Conservation (phyloP, 2,797 vertebrate species). For the Orientallactaga sibirica region DNA sequence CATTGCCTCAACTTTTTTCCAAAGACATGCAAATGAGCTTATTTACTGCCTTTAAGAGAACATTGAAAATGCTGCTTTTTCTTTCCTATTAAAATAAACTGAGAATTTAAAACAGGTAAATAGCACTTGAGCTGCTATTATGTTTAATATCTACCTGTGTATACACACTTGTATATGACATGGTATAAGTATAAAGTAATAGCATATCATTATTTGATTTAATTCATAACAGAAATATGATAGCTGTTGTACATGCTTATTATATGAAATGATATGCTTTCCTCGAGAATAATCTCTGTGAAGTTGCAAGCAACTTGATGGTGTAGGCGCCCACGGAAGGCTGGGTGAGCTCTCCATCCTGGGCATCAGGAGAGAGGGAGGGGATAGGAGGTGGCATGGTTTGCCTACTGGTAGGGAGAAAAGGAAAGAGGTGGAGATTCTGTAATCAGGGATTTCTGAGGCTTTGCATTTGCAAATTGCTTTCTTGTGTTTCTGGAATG, state of each 20-base stretch:
- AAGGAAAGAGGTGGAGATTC: conserved; percentile 69
- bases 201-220: conserved; percentile 80
- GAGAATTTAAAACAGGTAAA: conserved; percentile 67
- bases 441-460: conserved; percentile 82
- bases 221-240: conserved; percentile 78
- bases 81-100: conserved; percentile 77
- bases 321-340: conserved; percentile 27
- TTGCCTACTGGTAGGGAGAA: conserved; percentile 67
- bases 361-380: conserved; percentile 56
- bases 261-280: conserved; percentile 79
- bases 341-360: conserved; percentile 32
- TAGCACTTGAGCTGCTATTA: conserved; percentile 71
- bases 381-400: neutral
- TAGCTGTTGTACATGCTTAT: conserved; percentile 77
- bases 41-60: conserved; percentile 77
- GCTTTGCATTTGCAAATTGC: conserved; percentile 85
- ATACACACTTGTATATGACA: conserved; percentile 66
- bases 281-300: conserved; percentile 67
- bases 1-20: conserved; percentile 85
- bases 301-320: conserved; percentile 57
- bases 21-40: conserved; percentile 83
- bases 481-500: conserved; percentile 85
- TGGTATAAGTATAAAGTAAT: conserved; percentile 59
- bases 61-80: conserved; percentile 70
- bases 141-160: conserved; percentile 65